Conservation (phyloP, 2,888 invertebrate species). For the Drosophila robusta region DNA sequence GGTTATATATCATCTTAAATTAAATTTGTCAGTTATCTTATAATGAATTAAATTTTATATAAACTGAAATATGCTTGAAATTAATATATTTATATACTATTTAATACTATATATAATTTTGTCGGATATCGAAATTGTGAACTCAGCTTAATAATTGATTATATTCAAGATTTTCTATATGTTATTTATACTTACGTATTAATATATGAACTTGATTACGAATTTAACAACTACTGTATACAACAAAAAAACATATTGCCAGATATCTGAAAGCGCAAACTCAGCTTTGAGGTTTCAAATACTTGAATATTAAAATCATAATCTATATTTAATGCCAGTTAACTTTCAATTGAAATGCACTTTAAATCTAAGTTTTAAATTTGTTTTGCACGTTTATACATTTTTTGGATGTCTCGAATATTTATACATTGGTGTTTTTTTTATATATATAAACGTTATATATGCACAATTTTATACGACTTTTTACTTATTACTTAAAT, state of each 20-base stretch:
- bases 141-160: background rate
- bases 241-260: background rate
- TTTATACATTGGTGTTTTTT: slow-evolving; percentile 37
- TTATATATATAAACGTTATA: slow-evolving; percentile 34
- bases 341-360: slow-evolving; percentile 28
- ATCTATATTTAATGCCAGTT: slow-evolving; percentile 5
- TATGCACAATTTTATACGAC: slow-evolving; percentile 17
- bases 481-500: slow-evolving; percentile 5
- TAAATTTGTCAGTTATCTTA: too few relatives aligned
- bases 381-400: slow-evolving; percentile 59
- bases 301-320: background rate
- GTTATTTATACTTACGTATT: background rate
- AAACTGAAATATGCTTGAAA: too few relatives aligned
- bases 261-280: background rate
- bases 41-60: too few relatives aligned
- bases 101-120: too few relatives aligned
- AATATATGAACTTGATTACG: background rate
- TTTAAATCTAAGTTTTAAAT: slow-evolving; percentile 21
- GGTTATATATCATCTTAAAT: too few relatives aligned
- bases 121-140: background rate
- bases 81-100: too few relatives aligned
- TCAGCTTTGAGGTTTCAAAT: background rate
- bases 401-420: slow-evolving; percentile 16
- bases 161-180: too few relatives aligned
- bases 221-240: background rate